These are phyloP conservation scores for Oopsacas minuta DNA, from an alignment of 37 sponge, comb jelly and placozoan species.

Conservation along the genomic window DNA sequence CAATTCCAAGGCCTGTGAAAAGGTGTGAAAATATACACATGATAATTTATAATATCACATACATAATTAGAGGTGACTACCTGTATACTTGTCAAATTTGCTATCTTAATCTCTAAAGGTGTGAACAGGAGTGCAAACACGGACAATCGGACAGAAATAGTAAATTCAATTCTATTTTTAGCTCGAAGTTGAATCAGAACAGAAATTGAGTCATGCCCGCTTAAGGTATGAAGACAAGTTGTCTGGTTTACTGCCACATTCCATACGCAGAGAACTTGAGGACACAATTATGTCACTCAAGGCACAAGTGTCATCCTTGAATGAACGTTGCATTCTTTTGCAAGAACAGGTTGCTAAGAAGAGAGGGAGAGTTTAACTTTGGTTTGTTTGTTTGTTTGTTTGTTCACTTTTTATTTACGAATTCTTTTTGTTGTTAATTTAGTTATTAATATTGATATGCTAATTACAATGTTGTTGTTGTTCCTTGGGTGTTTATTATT, in stretches of 20 bases:
- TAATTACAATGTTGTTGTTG: neutral
- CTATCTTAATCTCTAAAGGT: no score
- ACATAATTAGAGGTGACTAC: no score
- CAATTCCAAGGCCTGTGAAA: no score
- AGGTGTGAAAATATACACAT: no score
- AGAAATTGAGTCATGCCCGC: neutral
- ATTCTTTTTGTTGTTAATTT: neutral
- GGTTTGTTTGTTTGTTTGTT: neutral
- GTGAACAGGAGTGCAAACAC: no score
- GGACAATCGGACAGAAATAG: no score
- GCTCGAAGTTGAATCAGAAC: neutral
- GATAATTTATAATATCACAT: no score
- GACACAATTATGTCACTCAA: conserved; percentile 15
- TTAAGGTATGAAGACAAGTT: neutral
- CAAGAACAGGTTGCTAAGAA: conserved; percentile 16
- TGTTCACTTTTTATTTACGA: conserved; percentile 7
- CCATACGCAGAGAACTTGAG: conserved; percentile 4
- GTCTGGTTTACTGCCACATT: neutral
- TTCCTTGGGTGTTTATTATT: neutral
- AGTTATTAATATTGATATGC: neutral
- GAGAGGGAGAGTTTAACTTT: neutral
- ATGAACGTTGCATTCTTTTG: conserved; percentile 9
- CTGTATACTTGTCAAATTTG: no score
- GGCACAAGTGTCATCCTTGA: neutral
- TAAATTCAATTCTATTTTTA: neutral